Evolutionary conservation across 2,888 invertebrate species (phyloP), one percentile per base, ranked within the genome.

Genomic region (Drosophila prostipennis): DNA sequence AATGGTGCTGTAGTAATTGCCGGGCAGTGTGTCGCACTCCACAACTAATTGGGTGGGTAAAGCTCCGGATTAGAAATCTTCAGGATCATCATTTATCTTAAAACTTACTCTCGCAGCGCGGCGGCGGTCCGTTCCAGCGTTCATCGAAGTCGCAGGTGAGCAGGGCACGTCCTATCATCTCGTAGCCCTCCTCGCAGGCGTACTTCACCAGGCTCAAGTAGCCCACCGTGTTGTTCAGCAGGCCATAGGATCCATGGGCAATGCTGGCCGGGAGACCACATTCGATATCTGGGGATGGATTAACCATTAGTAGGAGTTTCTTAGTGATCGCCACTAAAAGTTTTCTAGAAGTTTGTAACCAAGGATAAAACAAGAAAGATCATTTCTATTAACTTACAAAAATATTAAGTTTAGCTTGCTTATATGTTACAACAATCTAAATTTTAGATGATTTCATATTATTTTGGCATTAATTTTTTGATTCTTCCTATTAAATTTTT

Each of bases 61-160:
- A 3, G n/a, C 10, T 56, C 19, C 13, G 23, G 3, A 32, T 46
- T 23, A 19, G 16, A 2, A 0, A 19, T 0, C 42, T 19, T 11
- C 1, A 1, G 7, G 0, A 11, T 11, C 1, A 32, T 4, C 16
- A 5, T 2, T 13, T 11, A 0, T 11, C 1, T 11, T 0, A 0
- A 34, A 11, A 92, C 93, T 93, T 90, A 96, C 96, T 94, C 91
- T 97, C 96, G 91, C 98, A 98, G 80, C 95, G 93, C 0, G 98
- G 98, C 53, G 98, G 98, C 2, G 98, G 98, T 46, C 98, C 98
- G 87, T 98, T 97, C 98, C 98, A 98, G 55, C 97, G 94, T 91
- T 97, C 97, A 85, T 98, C 98, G 79, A 97, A 96, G 91, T 98
- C 98, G 87, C 98, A 98, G 3, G 96, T 96, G 13, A 98, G 93